Percentiles rank a stretch among this genome's conserved stretches.
phyloP scores from a whole-genome alignment of 2,113 vertebrate genomes.

The Channa argus region DNA sequence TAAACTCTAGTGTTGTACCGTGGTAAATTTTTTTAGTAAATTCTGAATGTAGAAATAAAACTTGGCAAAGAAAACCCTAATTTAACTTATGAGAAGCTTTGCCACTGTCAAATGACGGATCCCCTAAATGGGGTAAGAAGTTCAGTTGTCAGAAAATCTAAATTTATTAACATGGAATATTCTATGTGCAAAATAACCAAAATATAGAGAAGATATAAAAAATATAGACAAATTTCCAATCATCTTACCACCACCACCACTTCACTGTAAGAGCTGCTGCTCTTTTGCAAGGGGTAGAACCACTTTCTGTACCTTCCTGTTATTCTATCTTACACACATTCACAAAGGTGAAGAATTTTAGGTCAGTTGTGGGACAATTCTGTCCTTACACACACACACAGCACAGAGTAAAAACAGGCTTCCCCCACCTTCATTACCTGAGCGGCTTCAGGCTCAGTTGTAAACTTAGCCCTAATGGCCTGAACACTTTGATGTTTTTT shows the following conservation, averaged over 20 bases:
- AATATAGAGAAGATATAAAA: no score
- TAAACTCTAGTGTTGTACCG: background rate
- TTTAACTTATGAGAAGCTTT: background rate
- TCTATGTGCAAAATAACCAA: no score
- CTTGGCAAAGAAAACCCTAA: background rate
- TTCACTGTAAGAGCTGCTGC: background rate
- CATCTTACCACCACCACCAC: background rate
- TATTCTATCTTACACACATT: background rate
- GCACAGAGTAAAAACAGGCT: background rate
- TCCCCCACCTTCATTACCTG: slow-evolving; percentile 45
- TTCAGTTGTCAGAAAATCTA: no score
- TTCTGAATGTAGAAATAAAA: slow-evolving; percentile 6
- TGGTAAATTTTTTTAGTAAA: slow-evolving; percentile 5
- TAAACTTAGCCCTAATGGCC: slow-evolving; percentile 48
- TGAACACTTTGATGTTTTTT: slow-evolving; percentile 45
- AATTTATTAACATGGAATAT: no score
- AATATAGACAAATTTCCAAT: no score
- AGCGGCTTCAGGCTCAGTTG: slow-evolving; percentile 49
- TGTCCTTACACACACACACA: slow-evolving; percentile 3
- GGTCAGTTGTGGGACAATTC: slow-evolving; percentile 21
- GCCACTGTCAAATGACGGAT: no score
- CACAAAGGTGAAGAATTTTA: slow-evolving; percentile 22
- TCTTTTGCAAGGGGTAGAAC: background rate
- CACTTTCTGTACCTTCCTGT: slow-evolving; percentile 2
- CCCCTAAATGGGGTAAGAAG: no score